Percentiles rank a stretch among this genome's conserved stretches.
Conservation (phyloP, 2,888 invertebrate genomes). For the Bimastos eiseni region DNA sequence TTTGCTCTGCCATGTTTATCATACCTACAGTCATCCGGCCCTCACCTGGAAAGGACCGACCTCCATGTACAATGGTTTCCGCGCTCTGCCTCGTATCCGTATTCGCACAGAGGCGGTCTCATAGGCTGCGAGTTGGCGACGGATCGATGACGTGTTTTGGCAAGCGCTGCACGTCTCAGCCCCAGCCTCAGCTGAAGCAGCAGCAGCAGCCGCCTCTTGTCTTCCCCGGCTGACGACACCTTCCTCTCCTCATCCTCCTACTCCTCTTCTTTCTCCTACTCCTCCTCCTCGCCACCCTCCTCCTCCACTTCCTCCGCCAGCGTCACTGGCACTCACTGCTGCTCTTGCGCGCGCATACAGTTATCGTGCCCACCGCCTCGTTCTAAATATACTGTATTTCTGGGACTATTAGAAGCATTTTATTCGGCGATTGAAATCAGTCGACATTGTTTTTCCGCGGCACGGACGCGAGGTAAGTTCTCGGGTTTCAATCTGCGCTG, state of each 20-base stretch:
- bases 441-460: background rate
- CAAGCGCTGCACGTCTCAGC: background rate
- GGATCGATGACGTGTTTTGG: background rate
- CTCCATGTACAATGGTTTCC: too few species aligned
- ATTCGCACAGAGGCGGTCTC: background rate
- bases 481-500: background rate
- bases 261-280: background rate
- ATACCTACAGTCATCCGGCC: too few species aligned
- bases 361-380: background rate
- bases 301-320: background rate
- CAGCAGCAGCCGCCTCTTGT: background rate
- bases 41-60: too few species aligned
- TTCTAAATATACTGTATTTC: background rate
- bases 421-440: background rate
- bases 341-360: background rate
- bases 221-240: background rate
- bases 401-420: background rate
- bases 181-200: background rate
- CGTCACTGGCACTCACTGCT: background rate
- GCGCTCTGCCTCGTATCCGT: background rate
- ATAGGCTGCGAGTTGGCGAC: slow-evolving; percentile 13
- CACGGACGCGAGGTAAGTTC: background rate
- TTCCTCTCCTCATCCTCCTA: background rate
- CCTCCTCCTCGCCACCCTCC: background rate
- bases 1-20: too few species aligned